A percentile compares a stretch with the other conserved stretches of the same genome.
phyloP scores from a whole-genome alignment of 35 echinoderm and acorn worm species.

The Eucidaris tribuloides region DNA sequence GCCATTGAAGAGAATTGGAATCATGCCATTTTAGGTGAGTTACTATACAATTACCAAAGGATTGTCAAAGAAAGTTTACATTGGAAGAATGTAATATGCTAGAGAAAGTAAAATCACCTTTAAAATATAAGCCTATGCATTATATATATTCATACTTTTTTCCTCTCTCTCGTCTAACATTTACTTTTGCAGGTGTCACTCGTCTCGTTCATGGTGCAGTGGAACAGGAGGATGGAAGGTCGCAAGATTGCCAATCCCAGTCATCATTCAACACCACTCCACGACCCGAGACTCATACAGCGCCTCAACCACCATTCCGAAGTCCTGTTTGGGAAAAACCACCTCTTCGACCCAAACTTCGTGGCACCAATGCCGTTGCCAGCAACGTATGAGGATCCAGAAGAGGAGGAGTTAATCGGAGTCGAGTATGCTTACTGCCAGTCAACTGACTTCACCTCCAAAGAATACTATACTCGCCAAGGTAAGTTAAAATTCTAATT shows the following conservation, averaged over 20 bases:
- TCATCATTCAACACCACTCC: constrained; percentile 15
- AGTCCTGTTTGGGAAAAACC: constrained; percentile 53
- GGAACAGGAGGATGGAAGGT: constrained; percentile 56
- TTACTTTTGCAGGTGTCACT: constrained; percentile 55
- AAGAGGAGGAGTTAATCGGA: constrained; percentile 50
- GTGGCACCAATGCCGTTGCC: not conserved
- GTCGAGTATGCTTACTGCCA: constrained; percentile 58
- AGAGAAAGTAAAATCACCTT: not conserved
- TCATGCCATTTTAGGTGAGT: constrained; percentile 48
- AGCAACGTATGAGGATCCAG: constrained; percentile 1
- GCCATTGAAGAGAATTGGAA: constrained; percentile 45
- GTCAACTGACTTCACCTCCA: constrained; percentile 45
- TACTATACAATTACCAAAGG: not conserved
- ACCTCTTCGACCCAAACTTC: constrained; percentile 57
- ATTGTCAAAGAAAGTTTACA: not conserved
- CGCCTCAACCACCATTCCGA: constrained; percentile 51
- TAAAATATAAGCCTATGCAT: not conserved
- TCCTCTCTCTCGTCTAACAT: not conserved
- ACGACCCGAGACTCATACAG: constrained; percentile 54
- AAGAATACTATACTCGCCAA: constrained; percentile 34
- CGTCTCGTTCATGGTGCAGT: constrained; percentile 56
- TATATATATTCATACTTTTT: constrained; percentile 8
- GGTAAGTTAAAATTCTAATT: not conserved
- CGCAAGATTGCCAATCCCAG: constrained; percentile 39
- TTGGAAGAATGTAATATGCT: not conserved